A percentile compares a stretch with the other conserved stretches of the same genome.
Conservation (phyloP, 2,113 vertebrate genomes). For the Pyxicephalus adspersus region DNA sequence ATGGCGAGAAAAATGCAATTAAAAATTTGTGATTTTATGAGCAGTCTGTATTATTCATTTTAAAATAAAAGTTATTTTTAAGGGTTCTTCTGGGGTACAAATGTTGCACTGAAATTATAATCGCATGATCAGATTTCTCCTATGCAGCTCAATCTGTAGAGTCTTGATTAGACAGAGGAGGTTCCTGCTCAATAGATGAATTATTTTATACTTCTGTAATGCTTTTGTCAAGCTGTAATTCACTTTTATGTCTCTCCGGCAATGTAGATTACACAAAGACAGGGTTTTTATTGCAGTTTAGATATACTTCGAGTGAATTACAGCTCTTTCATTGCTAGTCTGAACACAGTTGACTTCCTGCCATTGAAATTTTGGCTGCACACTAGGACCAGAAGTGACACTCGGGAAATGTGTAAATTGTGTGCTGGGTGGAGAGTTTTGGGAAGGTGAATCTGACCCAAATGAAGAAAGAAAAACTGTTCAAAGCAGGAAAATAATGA, state of each 20-base stretch:
- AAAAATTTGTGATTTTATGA: too few relatives aligned
- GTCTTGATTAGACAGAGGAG: too few relatives aligned
- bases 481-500: conserved; percentile 10
- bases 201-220: conserved; percentile 14
- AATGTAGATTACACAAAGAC: conserved; percentile 33
- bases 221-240: conserved; percentile 2
- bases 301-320: conserved; percentile 30
- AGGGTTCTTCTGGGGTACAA: too few relatives aligned
- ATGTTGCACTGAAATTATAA: too few relatives aligned
- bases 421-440: conserved; percentile 9
- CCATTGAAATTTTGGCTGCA: conserved; percentile 40
- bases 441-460: conserved; percentile 31
- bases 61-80: too few relatives aligned
- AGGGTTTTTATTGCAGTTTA: conserved; percentile 34
- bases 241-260: conserved; percentile 3
- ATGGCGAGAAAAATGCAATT: too few relatives aligned
- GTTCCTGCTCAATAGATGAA: too few relatives aligned
- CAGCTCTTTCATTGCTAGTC: conserved; percentile 4
- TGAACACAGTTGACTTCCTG: conserved; percentile 35
- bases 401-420: conserved; percentile 20
- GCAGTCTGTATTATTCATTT: too few relatives aligned
- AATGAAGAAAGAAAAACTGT: neutral
- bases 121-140: too few relatives aligned
- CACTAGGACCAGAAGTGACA: conserved; percentile 11
- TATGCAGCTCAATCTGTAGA: too few relatives aligned